A percentile compares a stretch with the other conserved stretches of the same genome.
Evolutionary conservation across 2,113 vertebrate genomes (phyloP).

Genomic region (Antechinus stuartii): DNA sequence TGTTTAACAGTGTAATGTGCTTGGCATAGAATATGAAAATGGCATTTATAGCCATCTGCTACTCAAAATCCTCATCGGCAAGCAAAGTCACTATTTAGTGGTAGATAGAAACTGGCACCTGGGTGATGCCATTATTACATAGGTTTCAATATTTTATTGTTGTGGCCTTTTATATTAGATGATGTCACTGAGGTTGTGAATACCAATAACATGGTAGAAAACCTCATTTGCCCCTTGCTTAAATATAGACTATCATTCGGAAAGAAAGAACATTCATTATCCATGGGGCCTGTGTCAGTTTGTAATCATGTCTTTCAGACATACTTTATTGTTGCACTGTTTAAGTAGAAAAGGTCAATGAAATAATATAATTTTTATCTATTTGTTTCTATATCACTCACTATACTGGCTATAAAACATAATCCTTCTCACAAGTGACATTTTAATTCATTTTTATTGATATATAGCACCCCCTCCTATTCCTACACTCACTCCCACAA

Average conservation of each 20-base stretch:
- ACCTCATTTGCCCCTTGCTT: not conserved
- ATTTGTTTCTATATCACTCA: not conserved
- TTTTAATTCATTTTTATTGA: constrained; percentile 15
- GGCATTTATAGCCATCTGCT: not conserved
- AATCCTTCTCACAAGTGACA: not conserved
- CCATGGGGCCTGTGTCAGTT: not conserved
- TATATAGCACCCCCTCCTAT: not conserved
- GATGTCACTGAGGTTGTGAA: not conserved
- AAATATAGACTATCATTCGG: not conserved
- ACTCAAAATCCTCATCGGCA: not conserved
- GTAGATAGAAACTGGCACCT: not conserved
- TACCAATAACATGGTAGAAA: not conserved
- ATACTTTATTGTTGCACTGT: not conserved
- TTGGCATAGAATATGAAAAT: constrained; percentile 25
- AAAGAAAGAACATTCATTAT: not conserved
- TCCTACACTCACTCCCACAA: not conserved
- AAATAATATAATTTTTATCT: not conserved
- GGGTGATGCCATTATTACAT: not conserved
- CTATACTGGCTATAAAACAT: constrained; percentile 4
- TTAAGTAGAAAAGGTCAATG: constrained; percentile 14
- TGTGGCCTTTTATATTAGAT: not conserved
- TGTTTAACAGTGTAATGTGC: not conserved
- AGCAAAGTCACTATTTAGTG: constrained; percentile 8
- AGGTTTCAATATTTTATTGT: not conserved
- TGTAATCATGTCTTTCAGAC: not conserved